phyloP scores from a whole-genome alignment of 2,797 vertebrate genomes.

The Protonibea diacanthus region DNA sequence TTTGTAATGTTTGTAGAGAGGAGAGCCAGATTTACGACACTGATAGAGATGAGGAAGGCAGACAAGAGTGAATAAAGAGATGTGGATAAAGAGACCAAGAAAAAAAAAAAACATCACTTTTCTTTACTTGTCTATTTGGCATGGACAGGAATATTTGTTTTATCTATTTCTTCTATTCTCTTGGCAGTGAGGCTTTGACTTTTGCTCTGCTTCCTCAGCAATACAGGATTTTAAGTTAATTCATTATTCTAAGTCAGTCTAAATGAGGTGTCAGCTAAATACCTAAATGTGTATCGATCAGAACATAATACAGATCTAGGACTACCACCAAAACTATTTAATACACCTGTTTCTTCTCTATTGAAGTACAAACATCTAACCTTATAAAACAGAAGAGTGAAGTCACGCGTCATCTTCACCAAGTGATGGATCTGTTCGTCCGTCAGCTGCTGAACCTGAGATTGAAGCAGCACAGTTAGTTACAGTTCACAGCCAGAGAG shows the following conservation, averaged over 20 bases:
- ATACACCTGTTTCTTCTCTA: neutral
- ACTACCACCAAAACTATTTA: neutral
- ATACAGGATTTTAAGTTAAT: conserved; percentile 17
- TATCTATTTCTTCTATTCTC: conserved; percentile 21
- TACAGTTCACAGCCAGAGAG: conserved; percentile 16
- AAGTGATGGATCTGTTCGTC: conserved; percentile 86
- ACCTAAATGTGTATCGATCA: conserved; percentile 1
- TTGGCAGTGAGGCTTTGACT: conserved; percentile 5
- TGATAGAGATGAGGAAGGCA: conserved; percentile 69
- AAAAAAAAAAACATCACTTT: conserved; percentile 4
- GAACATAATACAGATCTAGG: neutral
- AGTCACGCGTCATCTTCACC: conserved; percentile 94
- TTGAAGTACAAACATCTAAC: conserved; percentile 73
- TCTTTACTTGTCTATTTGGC: conserved; percentile 24
- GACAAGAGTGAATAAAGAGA: conserved; percentile 35
- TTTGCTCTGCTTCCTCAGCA: conserved; percentile 1
- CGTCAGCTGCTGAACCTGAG: conserved; percentile 89
- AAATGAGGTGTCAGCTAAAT: conserved; percentile 22
- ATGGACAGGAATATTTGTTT: conserved; percentile 42
- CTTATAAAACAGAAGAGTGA: conserved; percentile 95
- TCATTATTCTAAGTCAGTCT: conserved; percentile 9
- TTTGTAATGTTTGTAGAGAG: conserved; percentile 90
- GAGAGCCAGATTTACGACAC: conserved; percentile 88
- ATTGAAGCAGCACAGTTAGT: conserved; percentile 37
- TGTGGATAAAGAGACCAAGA: conserved; percentile 33